phyloP scores from a whole-genome alignment of 2,113 vertebrate genomes.

The Elachura formosa region DNA sequence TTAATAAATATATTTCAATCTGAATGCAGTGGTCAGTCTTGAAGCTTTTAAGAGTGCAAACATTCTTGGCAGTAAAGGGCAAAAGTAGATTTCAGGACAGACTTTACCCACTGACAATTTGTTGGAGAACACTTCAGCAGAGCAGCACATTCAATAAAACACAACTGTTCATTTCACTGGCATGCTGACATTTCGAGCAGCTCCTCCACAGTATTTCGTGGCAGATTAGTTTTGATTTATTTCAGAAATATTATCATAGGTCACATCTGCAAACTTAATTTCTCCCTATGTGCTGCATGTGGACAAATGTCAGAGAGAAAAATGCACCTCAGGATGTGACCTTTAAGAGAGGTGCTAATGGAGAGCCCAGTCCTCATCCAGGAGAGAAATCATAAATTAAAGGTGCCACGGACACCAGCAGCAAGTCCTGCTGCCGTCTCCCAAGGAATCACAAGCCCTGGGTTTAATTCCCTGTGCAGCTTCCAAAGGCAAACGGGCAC shows the following conservation, averaged over 20 bases:
- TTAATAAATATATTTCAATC: background rate
- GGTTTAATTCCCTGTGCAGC: background rate
- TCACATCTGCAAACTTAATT: slow-evolving; percentile 4
- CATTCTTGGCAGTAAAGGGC: background rate
- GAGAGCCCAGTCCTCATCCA: background rate
- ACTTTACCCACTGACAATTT: background rate
- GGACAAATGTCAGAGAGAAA: slow-evolving; percentile 36
- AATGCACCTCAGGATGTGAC: background rate
- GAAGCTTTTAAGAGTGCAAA: background rate
- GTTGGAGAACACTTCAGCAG: background rate
- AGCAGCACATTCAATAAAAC: background rate
- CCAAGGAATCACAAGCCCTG: background rate
- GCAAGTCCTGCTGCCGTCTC: background rate
- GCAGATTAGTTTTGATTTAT: background rate
- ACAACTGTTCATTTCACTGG: background rate
- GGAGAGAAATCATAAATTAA: slow-evolving; percentile 3
- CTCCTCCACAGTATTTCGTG: background rate
- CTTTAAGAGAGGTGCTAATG: slow-evolving; percentile 26
- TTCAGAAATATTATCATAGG: background rate
- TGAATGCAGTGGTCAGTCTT: background rate
- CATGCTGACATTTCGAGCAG: slow-evolving; percentile 28
- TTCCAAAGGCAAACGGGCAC: background rate
- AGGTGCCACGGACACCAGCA: background rate
- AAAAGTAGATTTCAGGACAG: background rate
- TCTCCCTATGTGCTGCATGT: background rate